A percentile compares a stretch with the other conserved stretches of the same genome.
Conservation (phyloP, 1,140 invertebrate genomes). For the Nasonia vitripennis region DNA sequence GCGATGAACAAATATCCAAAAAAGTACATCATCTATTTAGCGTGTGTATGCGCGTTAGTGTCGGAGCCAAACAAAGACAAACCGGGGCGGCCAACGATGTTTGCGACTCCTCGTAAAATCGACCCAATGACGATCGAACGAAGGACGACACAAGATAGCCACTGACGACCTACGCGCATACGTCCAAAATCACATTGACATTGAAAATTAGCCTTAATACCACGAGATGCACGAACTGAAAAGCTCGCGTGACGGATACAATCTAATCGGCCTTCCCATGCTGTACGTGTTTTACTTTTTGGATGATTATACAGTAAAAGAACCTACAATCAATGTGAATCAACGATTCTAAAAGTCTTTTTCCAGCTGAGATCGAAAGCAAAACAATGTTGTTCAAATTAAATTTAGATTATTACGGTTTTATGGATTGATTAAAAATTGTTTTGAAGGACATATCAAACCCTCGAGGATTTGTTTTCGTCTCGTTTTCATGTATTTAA, state of each 20-base stretch:
- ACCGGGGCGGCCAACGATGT: background rate
- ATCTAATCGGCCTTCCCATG: background rate
- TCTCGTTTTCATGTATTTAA: background rate
- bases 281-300: background rate
- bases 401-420: no score
- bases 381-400: no score
- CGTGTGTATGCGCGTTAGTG: no score
- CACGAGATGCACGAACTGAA: background rate
- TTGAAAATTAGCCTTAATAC: background rate
- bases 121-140: slow-evolving; percentile 6
- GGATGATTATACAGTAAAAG: background rate
- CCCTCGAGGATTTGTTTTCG: no score
- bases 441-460: no score
- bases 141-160: background rate
- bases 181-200: background rate
- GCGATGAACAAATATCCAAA: no score
- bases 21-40: no score
- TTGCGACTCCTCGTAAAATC: slow-evolving; percentile 17
- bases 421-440: no score
- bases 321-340: no score
- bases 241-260: background rate
- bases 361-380: no score
- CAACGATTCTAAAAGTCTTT: no score
- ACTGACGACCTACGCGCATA: background rate
- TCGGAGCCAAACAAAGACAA: no score